phyloP scores from a whole-genome alignment of 64 coral and sea anemone genomes.

The Pocillopora verrucosa region DNA sequence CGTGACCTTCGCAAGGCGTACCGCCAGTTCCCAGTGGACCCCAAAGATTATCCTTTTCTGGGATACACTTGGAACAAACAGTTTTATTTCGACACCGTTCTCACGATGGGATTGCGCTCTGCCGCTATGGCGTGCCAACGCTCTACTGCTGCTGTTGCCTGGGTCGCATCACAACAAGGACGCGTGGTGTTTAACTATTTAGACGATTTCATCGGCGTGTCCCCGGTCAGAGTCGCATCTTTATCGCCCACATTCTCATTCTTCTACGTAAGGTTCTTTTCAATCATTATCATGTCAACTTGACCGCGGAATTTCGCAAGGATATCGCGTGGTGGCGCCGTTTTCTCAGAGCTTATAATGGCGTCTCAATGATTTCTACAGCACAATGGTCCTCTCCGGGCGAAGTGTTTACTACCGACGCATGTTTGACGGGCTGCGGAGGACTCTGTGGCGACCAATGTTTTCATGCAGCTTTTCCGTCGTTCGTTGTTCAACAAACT shows the following conservation, averaged over 20 bases:
- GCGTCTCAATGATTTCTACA: slow-evolving; percentile 17
- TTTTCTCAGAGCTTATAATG: not conserved
- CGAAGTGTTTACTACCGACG: not conserved
- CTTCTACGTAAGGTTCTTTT: too few relatives aligned
- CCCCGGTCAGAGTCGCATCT: too few relatives aligned
- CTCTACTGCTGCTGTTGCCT: slow-evolving; percentile 41
- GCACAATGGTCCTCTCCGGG: not conserved
- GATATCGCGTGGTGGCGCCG: not conserved
- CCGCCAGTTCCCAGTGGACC: slow-evolving; percentile 38
- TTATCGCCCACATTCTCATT: too few relatives aligned
- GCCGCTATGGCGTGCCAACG: slow-evolving; percentile 58
- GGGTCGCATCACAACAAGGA: slow-evolving; percentile 36
- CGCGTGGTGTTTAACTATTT: too few relatives aligned
- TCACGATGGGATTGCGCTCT: slow-evolving; percentile 43
- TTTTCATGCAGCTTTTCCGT: too few relatives aligned
- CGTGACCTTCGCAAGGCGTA: slow-evolving; percentile 40
- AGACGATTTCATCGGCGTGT: too few relatives aligned
- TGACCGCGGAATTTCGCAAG: not conserved
- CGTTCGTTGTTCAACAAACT: too few relatives aligned
- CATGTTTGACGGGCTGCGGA: not conserved
- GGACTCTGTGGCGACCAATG: too few relatives aligned
- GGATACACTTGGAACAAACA: slow-evolving; percentile 46
- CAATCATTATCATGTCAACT: too few relatives aligned
- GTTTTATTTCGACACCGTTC: slow-evolving; percentile 52
- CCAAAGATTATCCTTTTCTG: slow-evolving; percentile 53